phyloP scores from a whole-genome alignment of 2,113 vertebrate genomes.

The Xerus inauris region DNA sequence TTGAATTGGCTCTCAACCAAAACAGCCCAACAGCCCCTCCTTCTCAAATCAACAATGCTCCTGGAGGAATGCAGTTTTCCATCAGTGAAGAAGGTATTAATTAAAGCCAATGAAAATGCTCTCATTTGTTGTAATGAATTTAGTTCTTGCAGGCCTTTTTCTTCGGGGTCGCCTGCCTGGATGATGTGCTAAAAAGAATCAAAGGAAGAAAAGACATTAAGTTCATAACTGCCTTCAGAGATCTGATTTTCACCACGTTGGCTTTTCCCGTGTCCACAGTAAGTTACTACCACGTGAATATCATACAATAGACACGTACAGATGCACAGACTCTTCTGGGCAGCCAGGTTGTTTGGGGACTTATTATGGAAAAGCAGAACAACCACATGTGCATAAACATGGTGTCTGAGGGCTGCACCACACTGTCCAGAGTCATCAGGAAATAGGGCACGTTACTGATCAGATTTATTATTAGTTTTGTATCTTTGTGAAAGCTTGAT shows the following conservation, averaged over 20 bases:
- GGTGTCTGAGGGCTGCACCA: background rate
- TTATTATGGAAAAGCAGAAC: background rate
- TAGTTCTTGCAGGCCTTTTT: conserved; percentile 89
- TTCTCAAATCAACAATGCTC: conserved; percentile 38
- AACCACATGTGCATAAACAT: background rate
- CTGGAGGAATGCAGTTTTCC: conserved; percentile 72
- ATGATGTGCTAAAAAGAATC: conserved; percentile 85
- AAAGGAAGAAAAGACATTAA: conserved; percentile 82
- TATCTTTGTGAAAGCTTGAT: background rate
- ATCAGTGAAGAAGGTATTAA: conserved; percentile 82
- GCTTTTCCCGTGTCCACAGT: conserved; percentile 87
- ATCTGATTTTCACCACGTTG: conserved; percentile 87
- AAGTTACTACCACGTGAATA: conserved; percentile 78
- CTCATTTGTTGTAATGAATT: conserved; percentile 88
- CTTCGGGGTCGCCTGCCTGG: conserved; percentile 86
- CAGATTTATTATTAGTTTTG: background rate
- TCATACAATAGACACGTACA: no score
- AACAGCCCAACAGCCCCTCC: conserved; percentile 64
- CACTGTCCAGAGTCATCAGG: background rate
- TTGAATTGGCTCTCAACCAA: conserved; percentile 46
- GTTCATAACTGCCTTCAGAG: conserved; percentile 84
- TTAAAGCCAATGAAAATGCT: conserved; percentile 84
- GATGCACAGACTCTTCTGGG: background rate
- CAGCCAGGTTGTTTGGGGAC: background rate
- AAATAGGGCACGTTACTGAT: background rate